Conservation (phyloP, 2,113 vertebrate species). For the Chroicocephalus ridibundus region DNA sequence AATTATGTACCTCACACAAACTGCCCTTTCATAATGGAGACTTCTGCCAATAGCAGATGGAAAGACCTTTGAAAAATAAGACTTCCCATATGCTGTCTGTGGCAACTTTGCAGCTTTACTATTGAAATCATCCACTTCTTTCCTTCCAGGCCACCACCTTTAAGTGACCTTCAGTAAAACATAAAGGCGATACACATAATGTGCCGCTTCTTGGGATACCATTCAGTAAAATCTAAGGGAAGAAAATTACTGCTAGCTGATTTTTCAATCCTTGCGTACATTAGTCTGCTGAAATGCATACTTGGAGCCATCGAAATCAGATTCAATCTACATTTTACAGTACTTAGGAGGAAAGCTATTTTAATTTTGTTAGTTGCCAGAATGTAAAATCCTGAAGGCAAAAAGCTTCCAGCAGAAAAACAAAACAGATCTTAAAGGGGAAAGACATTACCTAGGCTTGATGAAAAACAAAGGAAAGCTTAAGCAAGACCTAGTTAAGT, state of each 20-base stretch:
- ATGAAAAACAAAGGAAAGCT: background rate
- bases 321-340: constrained; percentile 57
- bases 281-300: constrained; percentile 58
- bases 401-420: constrained; percentile 41
- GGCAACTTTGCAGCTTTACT: background rate
- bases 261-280: constrained; percentile 52
- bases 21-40: constrained; percentile 49
- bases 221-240: constrained; percentile 45
- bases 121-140: constrained; percentile 10
- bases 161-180: constrained; percentile 39
- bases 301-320: constrained; percentile 41
- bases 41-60: constrained; percentile 55
- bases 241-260: constrained; percentile 56
- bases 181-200: constrained; percentile 4
- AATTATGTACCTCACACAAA: background rate
- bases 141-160: constrained; percentile 34
- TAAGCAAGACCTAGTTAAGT: background rate
- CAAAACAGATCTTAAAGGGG: constrained; percentile 15
- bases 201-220: constrained; percentile 4
- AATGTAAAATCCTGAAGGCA: constrained; percentile 50
- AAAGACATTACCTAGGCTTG: background rate
- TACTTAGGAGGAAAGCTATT: constrained; percentile 62
- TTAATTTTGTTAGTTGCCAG: constrained; percentile 67
- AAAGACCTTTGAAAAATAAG: constrained; percentile 63
- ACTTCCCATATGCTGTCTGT: constrained; percentile 34